These are phyloP conservation scores for Fragum fragum DNA, from an alignment of 2,888 invertebrate genomes.

Conservation along the genomic window DNA sequence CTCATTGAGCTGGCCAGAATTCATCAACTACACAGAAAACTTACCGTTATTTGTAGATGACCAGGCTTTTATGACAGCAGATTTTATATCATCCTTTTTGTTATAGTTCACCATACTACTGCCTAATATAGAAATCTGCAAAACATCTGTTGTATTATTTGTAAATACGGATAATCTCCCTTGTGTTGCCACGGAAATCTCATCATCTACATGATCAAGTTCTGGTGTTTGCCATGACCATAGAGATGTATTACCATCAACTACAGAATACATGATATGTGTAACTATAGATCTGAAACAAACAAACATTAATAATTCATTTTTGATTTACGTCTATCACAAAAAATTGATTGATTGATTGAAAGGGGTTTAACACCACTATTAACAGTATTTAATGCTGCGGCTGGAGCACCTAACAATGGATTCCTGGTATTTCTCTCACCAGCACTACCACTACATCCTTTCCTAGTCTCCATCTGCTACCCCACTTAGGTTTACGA, in stretches of 20 bases:
- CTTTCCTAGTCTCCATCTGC: too few species aligned
- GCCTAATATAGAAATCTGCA: neutral
- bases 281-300: constrained; percentile 47
- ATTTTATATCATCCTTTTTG: constrained; percentile 31
- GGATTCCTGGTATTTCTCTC: too few species aligned
- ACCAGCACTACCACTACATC: too few species aligned
- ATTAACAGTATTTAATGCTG: too few species aligned
- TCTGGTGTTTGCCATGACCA: constrained; percentile 50
- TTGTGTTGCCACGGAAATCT: constrained; percentile 21
- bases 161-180: constrained; percentile 11
- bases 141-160: neutral
- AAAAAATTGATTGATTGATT: too few species aligned
- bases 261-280: constrained; percentile 45
- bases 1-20: too few species aligned
- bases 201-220: constrained; percentile 16
- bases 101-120: constrained; percentile 3
- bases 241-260: constrained; percentile 26
- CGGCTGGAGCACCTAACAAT: too few species aligned
- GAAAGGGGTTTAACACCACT: too few species aligned
- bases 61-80: constrained; percentile 36
- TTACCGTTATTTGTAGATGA: constrained; percentile 55
- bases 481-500: too few species aligned
- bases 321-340: too few species aligned
- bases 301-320: too few species aligned
- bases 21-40: neutral